phyloP scores from a whole-genome alignment of 2,113 vertebrate species.

The Syngnathus scovelli region DNA sequence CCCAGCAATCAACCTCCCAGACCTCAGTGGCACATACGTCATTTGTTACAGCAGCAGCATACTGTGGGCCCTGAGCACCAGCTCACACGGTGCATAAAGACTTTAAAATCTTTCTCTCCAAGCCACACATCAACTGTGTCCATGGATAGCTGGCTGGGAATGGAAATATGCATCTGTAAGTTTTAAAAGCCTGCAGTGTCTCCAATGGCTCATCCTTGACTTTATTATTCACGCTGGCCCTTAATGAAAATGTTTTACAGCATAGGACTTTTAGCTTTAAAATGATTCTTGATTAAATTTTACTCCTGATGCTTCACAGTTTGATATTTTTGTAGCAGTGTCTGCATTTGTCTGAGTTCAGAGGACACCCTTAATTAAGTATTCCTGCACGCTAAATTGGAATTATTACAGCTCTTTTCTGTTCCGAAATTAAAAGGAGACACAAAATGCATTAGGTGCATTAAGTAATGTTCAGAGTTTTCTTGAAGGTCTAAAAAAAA shows the following conservation, averaged over 20 bases:
- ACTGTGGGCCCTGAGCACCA: neutral
- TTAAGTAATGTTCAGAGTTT: neutral
- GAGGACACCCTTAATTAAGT: constrained; percentile 7
- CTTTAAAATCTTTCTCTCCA: neutral
- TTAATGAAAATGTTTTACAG: constrained; percentile 43
- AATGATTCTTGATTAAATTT: constrained; percentile 45
- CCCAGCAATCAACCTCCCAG: constrained; percentile 23
- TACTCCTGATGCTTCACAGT: constrained; percentile 8
- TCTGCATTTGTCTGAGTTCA: constrained; percentile 20
- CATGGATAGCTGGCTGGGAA: neutral
- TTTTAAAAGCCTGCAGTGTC: constrained; percentile 36
- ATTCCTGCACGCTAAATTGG: too few species aligned
- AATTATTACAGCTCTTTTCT: neutral
- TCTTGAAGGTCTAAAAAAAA: neutral
- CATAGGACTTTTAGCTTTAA: constrained; percentile 39
- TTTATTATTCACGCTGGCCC: constrained; percentile 38
- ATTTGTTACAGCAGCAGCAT: constrained; percentile 22
- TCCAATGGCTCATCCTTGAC: constrained; percentile 34
- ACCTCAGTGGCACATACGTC: constrained; percentile 6
- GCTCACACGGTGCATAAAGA: neutral
- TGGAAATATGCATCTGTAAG: constrained; percentile 25
- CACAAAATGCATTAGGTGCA: neutral
- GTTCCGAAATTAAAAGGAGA: neutral
- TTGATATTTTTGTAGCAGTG: neutral
- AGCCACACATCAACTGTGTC: neutral